Percentiles rank a stretch among this genome's conserved stretches.
These are phyloP conservation scores for Eristalinus sepulchralis DNA, from an alignment of 2,888 invertebrate species.

Conservation along the genomic window DNA sequence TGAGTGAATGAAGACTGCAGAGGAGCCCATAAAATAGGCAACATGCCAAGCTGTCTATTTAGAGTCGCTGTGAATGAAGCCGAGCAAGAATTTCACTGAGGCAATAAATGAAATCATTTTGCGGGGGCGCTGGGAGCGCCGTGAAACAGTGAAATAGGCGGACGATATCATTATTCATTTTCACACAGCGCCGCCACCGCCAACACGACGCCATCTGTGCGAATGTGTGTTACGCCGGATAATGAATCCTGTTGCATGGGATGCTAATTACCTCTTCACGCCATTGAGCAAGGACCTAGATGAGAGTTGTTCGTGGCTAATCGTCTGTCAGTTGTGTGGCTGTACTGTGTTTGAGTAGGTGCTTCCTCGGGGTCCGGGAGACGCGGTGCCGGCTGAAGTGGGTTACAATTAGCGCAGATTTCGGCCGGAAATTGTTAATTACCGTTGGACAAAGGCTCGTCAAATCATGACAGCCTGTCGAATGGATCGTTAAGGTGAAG, in stretches of 20 bases:
- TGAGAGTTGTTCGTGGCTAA: neutral
- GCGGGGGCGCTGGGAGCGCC: neutral
- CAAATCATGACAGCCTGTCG: slow-evolving; percentile 11
- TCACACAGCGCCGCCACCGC: neutral
- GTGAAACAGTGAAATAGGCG: neutral
- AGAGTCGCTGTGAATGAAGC: slow-evolving; percentile 36
- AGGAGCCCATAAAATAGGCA: slow-evolving; percentile 67
- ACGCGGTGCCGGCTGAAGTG: neutral
- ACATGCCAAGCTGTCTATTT: slow-evolving; percentile 68
- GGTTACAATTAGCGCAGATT: slow-evolving; percentile 37
- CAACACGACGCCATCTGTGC: slow-evolving; percentile 31
- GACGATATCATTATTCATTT: slow-evolving; percentile 31
- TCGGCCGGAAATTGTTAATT: slow-evolving; percentile 27
- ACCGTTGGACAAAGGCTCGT: slow-evolving; percentile 26
- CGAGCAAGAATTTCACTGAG: slow-evolving; percentile 20
- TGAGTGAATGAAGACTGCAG: slow-evolving; percentile 51
- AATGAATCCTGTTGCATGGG: slow-evolving; percentile 39
- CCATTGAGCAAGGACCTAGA: slow-evolving; percentile 7
- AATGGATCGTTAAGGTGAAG: neutral
- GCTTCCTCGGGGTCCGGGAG: neutral
- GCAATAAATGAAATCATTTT: slow-evolving; percentile 62
- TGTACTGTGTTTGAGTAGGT: neutral
- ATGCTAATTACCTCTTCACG: slow-evolving; percentile 33
- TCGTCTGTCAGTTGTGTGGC: neutral
- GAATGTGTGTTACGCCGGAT: slow-evolving; percentile 7